Base-by-base conservation (phyloP, 2,888 invertebrate species). In the Lottia gigantea region DNA sequence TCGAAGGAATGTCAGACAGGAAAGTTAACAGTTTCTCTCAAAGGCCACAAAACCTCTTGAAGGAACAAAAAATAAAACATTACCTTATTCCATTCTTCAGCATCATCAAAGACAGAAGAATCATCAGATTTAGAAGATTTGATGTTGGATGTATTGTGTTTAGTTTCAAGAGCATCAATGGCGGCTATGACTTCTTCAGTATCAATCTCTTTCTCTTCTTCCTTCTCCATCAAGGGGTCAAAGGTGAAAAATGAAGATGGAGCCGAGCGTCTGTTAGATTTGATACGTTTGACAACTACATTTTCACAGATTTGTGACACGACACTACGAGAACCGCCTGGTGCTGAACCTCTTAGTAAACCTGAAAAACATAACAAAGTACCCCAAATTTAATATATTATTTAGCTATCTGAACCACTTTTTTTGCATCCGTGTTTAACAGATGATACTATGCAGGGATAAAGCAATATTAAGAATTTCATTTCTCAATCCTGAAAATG, bases 61-160 rank as follows among this genome's bases (percentile, higher is more conserved):
- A 40, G n/a, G 2, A 12, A 62, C 62, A 64, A 19, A 12, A 23
- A 3, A 40, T 40, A 40, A 40, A 40, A 49, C n/a, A 71, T 62
- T 74, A 87, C 86, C 84, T 96, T 95, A 31, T 95, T 95, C 95
- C 97, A 97, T 90, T 97, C 97, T 90, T 96, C 95, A 45, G 70
- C 71, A 62, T 74, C 75, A 61, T 74, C 76, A 64, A 76, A 76
- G 16, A 72, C 71, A 45, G 71, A 70, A 11, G 71, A 71, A 0
- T 74, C 74, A 46, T 63, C 67, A 23, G 64, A 64, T 40, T 68
- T 68, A 11, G 19, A 14, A n/a, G 26, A 14, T 14, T 45, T 16
- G 7, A 45, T 62, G 62, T 70, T 67, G 46, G 46, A 46, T 49
- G n/a, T 62, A 65, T 19, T 40, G 26, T 46, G 62, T 63, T 46